Percentiles rank a stretch among this genome's conserved stretches.
These are phyloP conservation scores for Diplosoma virens DNA, from an alignment of 23 tunicate genomes.

Conservation along the genomic window DNA sequence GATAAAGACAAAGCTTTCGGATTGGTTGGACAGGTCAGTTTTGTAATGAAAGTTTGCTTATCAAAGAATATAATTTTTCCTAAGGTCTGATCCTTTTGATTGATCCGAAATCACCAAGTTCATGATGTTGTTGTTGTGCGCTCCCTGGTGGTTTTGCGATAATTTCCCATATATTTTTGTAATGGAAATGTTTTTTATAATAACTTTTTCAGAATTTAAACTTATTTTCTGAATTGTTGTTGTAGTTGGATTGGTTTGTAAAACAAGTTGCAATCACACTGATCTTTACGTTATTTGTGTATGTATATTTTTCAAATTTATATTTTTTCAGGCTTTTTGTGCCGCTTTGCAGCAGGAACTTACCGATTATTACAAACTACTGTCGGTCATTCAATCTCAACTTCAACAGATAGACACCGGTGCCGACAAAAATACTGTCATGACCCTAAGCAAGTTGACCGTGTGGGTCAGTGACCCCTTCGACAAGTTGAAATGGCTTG, in stretches of 20 bases:
- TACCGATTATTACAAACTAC: conserved; percentile 53
- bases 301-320: no score
- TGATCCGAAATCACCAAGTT: background rate
- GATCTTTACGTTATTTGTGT: no score
- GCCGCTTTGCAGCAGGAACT: conserved; percentile 85
- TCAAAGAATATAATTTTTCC: background rate
- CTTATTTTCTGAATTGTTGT: no score
- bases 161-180: no score
- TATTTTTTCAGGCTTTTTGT: conserved; percentile 87
- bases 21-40: conserved; percentile 73
- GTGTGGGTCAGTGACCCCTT: conserved; percentile 69
- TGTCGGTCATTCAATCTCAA: conserved; percentile 72
- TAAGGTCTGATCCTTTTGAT: background rate
- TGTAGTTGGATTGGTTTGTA: no score
- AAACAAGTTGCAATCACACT: no score
- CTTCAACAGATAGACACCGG: conserved; percentile 58
- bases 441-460: conserved; percentile 60
- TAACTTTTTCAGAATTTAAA: no score
- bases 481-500: conserved; percentile 71
- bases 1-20: conserved; percentile 74
- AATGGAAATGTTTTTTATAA: no score
- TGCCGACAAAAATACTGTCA: conserved; percentile 2
- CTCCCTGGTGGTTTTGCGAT: no score
- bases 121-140: no score
- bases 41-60: no score